Conservation (phyloP, 2,797 vertebrate genomes). For the Phataginus tricuspis region DNA sequence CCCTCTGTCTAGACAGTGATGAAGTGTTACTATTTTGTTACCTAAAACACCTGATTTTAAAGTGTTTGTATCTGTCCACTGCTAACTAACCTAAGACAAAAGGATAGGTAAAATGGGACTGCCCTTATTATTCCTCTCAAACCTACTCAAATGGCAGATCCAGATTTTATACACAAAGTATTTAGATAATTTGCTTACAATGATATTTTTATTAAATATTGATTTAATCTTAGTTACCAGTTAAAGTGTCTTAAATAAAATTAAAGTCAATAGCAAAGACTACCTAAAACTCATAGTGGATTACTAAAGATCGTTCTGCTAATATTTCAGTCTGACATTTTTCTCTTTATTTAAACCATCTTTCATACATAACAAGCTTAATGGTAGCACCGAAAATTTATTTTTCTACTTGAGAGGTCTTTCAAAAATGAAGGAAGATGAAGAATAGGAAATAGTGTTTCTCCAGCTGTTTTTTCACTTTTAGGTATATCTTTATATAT, state of each 20-base stretch:
- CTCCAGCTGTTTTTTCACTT: background rate
- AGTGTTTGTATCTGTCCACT: background rate
- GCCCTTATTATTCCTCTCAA: background rate
- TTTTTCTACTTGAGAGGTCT: background rate
- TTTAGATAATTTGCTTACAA: background rate
- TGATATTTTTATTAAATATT: background rate
- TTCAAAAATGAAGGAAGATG: background rate
- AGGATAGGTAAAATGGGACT: background rate
- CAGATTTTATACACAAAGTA: background rate
- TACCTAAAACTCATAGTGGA: background rate
- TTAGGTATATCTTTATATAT: background rate
- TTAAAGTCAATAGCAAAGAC: background rate
- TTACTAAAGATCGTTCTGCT: background rate
- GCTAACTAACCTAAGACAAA: background rate
- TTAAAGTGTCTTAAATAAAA: background rate
- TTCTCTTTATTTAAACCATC: background rate
- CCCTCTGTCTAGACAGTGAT: slow-evolving; percentile 4
- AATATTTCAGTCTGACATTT: background rate
- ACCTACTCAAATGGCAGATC: background rate
- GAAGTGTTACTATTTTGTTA: background rate
- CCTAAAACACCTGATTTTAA: background rate
- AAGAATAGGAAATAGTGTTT: background rate
- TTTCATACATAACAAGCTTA: background rate
- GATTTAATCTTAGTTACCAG: background rate
- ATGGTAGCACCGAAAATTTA: background rate